Conservation (phyloP, 2,113 vertebrate species). For the Hepsetus odoe region DNA sequence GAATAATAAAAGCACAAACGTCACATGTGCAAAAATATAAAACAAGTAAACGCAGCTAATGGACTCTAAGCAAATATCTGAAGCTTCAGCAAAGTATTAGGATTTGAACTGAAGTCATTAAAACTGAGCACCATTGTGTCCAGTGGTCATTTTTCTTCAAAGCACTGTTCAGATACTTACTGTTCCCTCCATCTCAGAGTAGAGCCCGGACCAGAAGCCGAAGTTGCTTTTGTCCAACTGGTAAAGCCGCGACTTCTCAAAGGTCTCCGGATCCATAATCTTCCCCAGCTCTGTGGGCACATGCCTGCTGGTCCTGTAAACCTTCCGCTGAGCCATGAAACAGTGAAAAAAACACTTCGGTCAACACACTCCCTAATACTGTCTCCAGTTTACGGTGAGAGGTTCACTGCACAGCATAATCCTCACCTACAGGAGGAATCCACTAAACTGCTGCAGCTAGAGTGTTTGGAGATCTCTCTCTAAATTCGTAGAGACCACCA, state of each 20-base stretch:
- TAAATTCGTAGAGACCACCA: no score
- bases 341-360: neutral
- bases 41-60: no score
- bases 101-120: neutral
- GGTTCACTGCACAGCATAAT: no score
- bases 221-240: conserved; percentile 99
- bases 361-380: no score
- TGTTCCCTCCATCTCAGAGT: conserved; percentile 94
- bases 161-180: conserved; percentile 72
- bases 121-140: neutral
- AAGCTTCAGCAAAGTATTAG: no score
- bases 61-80: no score
- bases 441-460: no score
- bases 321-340: conserved; percentile 77
- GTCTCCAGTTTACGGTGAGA: no score
- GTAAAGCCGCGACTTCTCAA: conserved; percentile 96
- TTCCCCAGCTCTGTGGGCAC: conserved; percentile 90
- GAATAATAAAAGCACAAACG: no score
- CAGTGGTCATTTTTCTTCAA: neutral
- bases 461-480: no score
- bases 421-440: no score
- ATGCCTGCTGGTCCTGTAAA: conserved; percentile 86
- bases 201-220: conserved; percentile 97
- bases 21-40: no score
- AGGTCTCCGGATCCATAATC: conserved; percentile 96